phyloP scores from a whole-genome alignment of 2,888 invertebrate genomes.

The Andrena dorsata region DNA sequence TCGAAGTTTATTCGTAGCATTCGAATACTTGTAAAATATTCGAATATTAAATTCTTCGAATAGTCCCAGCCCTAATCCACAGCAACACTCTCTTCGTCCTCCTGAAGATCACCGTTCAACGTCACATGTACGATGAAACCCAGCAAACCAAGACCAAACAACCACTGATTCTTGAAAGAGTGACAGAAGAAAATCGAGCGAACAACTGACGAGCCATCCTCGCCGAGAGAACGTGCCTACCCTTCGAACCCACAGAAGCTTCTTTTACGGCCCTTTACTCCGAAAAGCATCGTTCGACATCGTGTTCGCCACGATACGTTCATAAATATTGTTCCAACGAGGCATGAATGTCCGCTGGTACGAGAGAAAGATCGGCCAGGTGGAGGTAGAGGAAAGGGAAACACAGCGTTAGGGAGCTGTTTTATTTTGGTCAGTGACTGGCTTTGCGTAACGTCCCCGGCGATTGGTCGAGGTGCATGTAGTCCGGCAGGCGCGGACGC shows the following conservation, averaged over 20 bases:
- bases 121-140: no score
- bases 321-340: constrained; percentile 33
- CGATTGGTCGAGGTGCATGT: constrained; percentile 73
- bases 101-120: no score
- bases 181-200: not conserved
- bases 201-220: not conserved
- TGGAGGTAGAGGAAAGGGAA: constrained; percentile 12
- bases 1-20: no score
- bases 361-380: constrained; percentile 11
- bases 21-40: no score
- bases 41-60: no score
- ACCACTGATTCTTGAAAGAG: not conserved
- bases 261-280: no score
- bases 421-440: constrained; percentile 83
- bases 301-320: constrained; percentile 28
- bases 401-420: constrained; percentile 68
- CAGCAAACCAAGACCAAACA: not conserved
- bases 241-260: not conserved
- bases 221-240: no score
- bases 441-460: constrained; percentile 80
- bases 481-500: constrained; percentile 69
- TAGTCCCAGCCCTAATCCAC: no score
- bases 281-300: not conserved
- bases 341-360: not conserved
- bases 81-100: no score